Evolutionary conservation across 2,113 vertebrate genomes (phyloP).

Genomic region (Sturnira hondurensis): DNA sequence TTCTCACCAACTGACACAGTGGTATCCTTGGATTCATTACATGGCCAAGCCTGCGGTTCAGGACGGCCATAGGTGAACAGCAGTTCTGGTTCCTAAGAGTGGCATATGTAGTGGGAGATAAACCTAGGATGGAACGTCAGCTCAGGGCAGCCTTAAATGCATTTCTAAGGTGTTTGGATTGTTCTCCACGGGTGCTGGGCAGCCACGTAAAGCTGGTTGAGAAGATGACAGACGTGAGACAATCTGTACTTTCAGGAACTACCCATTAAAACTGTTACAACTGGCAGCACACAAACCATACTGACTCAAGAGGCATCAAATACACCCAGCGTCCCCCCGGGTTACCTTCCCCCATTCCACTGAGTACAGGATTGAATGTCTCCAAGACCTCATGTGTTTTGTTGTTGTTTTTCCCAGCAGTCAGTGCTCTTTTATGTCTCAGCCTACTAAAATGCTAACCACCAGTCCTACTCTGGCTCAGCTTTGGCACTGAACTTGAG

Average conservation of each 20-base stretch:
- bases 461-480: background rate
- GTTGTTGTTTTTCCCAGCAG: background rate
- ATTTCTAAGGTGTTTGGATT: background rate
- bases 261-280: background rate
- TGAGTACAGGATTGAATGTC: background rate
- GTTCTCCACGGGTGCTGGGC: background rate
- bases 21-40: background rate
- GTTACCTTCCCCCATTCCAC: background rate
- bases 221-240: background rate
- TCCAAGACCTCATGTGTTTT: background rate
- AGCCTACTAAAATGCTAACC: conserved; percentile 15
- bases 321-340: background rate
- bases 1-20: background rate
- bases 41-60: background rate
- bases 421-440: background rate
- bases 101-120: background rate
- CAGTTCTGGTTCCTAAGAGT: background rate
- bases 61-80: background rate
- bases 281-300: background rate
- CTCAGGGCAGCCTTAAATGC: background rate
- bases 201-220: background rate
- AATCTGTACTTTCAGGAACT: background rate
- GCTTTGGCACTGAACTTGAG: background rate
- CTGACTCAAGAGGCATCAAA: background rate
- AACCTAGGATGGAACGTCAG: background rate